These are phyloP conservation scores for Arctocebus calabarensis DNA, from an alignment of 2,797 vertebrate genomes.

Conservation along the genomic window DNA sequence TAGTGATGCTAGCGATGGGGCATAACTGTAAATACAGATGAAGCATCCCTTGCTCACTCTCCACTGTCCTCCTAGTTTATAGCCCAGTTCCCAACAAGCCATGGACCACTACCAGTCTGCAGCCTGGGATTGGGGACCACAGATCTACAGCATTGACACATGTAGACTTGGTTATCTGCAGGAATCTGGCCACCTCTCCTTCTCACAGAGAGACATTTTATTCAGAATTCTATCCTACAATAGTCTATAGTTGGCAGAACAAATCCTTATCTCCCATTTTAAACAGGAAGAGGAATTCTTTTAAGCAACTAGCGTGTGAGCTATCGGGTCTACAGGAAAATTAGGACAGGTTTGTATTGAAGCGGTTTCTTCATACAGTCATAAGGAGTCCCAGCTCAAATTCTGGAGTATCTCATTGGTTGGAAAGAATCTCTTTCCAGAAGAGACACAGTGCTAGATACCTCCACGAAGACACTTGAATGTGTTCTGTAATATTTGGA, in stretches of 20 bases:
- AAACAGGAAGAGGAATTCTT: not conserved
- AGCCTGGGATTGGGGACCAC: too few species aligned
- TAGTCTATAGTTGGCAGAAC: not conserved
- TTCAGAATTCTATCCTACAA: not conserved
- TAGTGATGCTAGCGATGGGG: too few species aligned
- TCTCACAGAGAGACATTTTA: not conserved
- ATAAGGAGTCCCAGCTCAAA: not conserved
- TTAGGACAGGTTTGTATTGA: not conserved
- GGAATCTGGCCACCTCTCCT: not conserved
- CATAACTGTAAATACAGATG: too few species aligned
- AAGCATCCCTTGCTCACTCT: too few species aligned
- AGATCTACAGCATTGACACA: not conserved
- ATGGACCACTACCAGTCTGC: too few species aligned
- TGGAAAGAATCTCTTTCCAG: not conserved
- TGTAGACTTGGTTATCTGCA: not conserved
- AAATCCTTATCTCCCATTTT: slow-evolving; percentile 13
- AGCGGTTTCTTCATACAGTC: not conserved
- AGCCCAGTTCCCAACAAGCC: too few species aligned
- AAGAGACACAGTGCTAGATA: not conserved
- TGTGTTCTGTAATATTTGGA: not conserved
- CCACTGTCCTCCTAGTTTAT: too few species aligned
- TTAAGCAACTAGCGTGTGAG: not conserved
- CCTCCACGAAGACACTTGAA: not conserved
- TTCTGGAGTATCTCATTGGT: not conserved
- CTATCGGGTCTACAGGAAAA: not conserved